phyloP scores from a whole-genome alignment of 2,113 vertebrate genomes.

The Leptodactylus fuscus region DNA sequence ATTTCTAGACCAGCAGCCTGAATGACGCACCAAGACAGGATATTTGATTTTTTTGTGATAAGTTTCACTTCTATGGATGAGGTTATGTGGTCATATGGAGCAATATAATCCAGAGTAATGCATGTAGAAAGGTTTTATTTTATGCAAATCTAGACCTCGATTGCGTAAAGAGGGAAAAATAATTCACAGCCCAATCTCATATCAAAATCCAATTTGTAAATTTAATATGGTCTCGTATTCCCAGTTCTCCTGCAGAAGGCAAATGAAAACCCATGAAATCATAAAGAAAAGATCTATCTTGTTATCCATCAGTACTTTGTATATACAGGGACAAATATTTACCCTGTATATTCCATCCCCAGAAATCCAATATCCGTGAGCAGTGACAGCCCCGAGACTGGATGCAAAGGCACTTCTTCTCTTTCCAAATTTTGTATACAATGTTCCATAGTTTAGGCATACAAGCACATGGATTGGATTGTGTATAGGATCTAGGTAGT shows the following conservation, averaged over 20 bases:
- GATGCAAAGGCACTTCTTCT: background rate
- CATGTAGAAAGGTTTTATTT: slow-evolving; percentile 4
- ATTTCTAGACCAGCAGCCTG: background rate
- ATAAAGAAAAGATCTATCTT: background rate
- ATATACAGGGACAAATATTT: background rate
- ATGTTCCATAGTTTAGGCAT: too few relatives aligned
- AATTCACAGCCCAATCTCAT: slow-evolving; percentile 19
- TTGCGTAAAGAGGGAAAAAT: background rate
- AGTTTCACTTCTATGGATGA: background rate
- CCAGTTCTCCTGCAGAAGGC: background rate
- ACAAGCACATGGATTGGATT: too few relatives aligned
- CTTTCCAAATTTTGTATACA: background rate
- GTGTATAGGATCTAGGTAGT: too few relatives aligned
- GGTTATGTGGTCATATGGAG: background rate
- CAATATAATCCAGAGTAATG: slow-evolving; percentile 20
- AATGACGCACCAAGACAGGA: slow-evolving; percentile 17
- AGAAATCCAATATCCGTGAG: background rate
- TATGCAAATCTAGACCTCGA: slow-evolving; percentile 4
- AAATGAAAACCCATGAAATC: background rate
- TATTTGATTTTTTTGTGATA: slow-evolving; percentile 39
- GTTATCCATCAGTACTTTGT: background rate
- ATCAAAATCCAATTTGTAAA: slow-evolving; percentile 24
- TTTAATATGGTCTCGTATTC: slow-evolving; percentile 18
- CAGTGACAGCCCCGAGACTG: background rate
- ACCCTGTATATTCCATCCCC: background rate